Percentiles rank a stretch among this genome's conserved stretches.
phyloP scores from a whole-genome alignment of 2,888 invertebrate genomes.

The Spatulosminthurus flaviceps region DNA sequence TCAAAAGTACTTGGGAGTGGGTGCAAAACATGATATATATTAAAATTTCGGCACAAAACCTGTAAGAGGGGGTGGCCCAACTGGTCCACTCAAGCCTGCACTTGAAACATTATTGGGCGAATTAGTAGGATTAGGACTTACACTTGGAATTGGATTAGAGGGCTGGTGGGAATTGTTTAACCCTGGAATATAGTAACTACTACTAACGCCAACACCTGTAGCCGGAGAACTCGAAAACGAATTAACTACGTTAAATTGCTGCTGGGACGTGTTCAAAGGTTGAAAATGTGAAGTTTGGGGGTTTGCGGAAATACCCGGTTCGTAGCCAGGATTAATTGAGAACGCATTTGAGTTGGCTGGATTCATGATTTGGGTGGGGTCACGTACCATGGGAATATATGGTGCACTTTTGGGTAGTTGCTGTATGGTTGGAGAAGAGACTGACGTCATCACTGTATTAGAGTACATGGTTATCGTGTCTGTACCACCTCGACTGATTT shows the following conservation, averaged over 20 bases:
- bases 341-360: too few relatives aligned
- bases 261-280: neutral
- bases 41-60: conserved; percentile 68
- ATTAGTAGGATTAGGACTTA: neutral
- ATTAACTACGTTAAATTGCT: neutral
- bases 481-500: too few relatives aligned
- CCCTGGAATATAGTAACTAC: neutral
- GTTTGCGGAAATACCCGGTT: neutral
- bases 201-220: neutral
- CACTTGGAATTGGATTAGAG: neutral
- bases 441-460: too few relatives aligned
- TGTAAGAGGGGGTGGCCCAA: conserved; percentile 71
- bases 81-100: conserved; percentile 46
- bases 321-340: neutral
- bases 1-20: too few relatives aligned
- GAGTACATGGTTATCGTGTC: too few relatives aligned
- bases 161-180: neutral
- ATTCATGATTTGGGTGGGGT: neutral
- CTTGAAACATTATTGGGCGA: neutral
- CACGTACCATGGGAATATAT: neutral
- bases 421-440: too few relatives aligned
- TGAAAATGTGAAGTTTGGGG: neutral
- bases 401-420: too few relatives aligned
- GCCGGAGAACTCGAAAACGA: neutral
- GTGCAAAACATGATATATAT: too few relatives aligned